Conservation (phyloP, 2,888 invertebrate species). For the Eupithecia centaureata region DNA sequence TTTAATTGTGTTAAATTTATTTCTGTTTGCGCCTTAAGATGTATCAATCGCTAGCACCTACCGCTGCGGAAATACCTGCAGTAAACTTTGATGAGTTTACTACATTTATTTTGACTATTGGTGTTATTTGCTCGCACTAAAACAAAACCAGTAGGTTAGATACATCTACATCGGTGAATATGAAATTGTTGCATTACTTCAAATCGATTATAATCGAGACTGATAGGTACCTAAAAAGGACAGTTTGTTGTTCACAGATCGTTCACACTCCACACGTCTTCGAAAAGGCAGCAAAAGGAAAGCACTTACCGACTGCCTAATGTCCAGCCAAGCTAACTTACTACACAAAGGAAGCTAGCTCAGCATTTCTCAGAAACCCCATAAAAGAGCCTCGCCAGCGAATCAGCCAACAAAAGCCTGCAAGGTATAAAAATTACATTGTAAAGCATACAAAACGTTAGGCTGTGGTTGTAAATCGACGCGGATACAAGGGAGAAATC, state of each 20-base stretch:
- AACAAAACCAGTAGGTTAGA: too few species aligned
- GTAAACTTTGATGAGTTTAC: too few species aligned
- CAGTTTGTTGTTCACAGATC: not conserved
- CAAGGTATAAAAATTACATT: slow-evolving; percentile 48
- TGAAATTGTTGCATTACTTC: too few species aligned
- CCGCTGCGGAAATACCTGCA: too few species aligned
- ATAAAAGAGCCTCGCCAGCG: slow-evolving; percentile 22
- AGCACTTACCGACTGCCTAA: slow-evolving; percentile 6
- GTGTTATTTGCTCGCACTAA: too few species aligned
- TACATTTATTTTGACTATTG: too few species aligned
- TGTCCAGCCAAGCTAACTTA: slow-evolving; percentile 4
- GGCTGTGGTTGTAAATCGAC: slow-evolving; percentile 75
- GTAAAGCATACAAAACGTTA: slow-evolving; percentile 56
- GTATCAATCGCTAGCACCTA: too few species aligned
- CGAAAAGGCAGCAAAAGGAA: not conserved
- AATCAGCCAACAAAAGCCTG: slow-evolving; percentile 35
- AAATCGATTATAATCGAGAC: not conserved
- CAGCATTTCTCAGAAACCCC: slow-evolving; percentile 8
- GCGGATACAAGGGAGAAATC: slow-evolving; percentile 75
- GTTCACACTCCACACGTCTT: not conserved
- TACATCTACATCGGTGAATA: too few species aligned
- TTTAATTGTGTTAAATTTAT: too few species aligned
- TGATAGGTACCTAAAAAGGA: not conserved
- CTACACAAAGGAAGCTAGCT: slow-evolving; percentile 7
- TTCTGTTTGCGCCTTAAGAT: too few species aligned